A percentile compares a stretch with the other conserved stretches of the same genome.
These are phyloP conservation scores for Pristionchus arcanus DNA, from an alignment of 2,888 invertebrate species.

Conservation along the genomic window DNA sequence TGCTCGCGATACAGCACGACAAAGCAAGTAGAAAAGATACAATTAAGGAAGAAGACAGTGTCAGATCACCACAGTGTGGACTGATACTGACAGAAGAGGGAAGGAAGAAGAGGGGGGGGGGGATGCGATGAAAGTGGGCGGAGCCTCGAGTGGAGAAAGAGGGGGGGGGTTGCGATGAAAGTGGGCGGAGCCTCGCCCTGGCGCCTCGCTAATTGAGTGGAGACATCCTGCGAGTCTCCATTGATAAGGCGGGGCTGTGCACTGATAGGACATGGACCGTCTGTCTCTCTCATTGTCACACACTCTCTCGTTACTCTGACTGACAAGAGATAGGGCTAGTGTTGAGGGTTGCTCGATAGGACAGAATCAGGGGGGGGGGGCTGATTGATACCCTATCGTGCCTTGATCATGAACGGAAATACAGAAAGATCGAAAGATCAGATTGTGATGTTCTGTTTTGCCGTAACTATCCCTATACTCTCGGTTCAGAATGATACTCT, in stretches of 20 bases:
- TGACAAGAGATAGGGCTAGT: background rate
- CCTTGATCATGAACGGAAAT: background rate
- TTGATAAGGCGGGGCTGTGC: background rate
- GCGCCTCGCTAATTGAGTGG: conserved; percentile 26
- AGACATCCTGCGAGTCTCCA: background rate
- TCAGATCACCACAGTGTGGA: background rate
- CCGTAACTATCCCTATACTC: too few relatives aligned
- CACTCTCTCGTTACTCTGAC: background rate
- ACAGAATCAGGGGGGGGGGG: background rate
- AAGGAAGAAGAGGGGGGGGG: background rate
- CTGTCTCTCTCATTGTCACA: background rate
- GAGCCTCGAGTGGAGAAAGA: background rate
- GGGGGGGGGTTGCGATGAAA: background rate
- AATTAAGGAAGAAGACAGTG: background rate
- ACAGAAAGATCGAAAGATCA: background rate
- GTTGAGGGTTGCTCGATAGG: background rate
- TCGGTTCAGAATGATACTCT: too few relatives aligned
- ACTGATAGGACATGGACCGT: conserved; percentile 9
- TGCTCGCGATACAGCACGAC: too few relatives aligned
- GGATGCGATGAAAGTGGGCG: conserved; percentile 16
- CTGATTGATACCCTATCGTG: background rate
- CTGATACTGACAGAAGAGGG: conserved; percentile 9
- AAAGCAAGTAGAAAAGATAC: background rate
- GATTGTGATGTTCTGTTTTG: background rate
- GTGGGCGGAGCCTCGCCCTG: background rate